Percentiles rank a stretch among this genome's conserved stretches.
phyloP scores from a whole-genome alignment of 23 tunicate genomes.

The Trididemnum miniatum region DNA sequence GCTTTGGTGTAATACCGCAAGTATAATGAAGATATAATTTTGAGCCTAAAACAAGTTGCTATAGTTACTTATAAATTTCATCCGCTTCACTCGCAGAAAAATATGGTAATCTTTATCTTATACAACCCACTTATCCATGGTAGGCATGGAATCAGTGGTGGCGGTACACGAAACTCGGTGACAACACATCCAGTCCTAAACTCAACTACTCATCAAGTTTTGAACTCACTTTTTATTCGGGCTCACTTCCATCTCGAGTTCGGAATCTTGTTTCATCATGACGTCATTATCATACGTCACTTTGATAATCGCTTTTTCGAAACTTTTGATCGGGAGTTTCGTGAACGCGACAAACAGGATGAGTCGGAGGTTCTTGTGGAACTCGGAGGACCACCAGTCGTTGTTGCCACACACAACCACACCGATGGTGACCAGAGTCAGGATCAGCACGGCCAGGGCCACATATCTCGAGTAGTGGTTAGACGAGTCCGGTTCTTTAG shows the following conservation, averaged over 20 bases:
- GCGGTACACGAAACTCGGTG: too few species aligned
- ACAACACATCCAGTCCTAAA: too few species aligned
- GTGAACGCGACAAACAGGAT: slow-evolving; percentile 29
- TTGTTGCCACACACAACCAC: slow-evolving; percentile 29
- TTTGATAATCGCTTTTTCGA: slow-evolving; percentile 5
- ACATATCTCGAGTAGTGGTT: slow-evolving; percentile 5
- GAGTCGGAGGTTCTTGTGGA: slow-evolving; percentile 1
- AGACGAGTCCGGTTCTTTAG: background rate
- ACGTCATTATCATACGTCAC: background rate
- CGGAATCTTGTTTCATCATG: slow-evolving; percentile 2
- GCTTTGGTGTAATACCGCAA: too few species aligned
- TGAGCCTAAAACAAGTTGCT: too few species aligned
- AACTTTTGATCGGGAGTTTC: slow-evolving; percentile 18
- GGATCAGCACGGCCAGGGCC: slow-evolving; percentile 1
- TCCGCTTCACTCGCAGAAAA: too few species aligned
- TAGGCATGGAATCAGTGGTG: too few species aligned
- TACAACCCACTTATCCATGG: too few species aligned
- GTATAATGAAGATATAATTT: too few species aligned
- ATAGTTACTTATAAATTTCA: too few species aligned
- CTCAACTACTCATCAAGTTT: too few species aligned
- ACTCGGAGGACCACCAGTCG: slow-evolving; percentile 25
- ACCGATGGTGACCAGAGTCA: background rate
- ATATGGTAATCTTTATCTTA: too few species aligned
- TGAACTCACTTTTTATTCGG: slow-evolving; percentile 18
- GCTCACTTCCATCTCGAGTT: background rate